phyloP scores from a whole-genome alignment of 2,113 vertebrate species.

The Caranx melampygus region DNA sequence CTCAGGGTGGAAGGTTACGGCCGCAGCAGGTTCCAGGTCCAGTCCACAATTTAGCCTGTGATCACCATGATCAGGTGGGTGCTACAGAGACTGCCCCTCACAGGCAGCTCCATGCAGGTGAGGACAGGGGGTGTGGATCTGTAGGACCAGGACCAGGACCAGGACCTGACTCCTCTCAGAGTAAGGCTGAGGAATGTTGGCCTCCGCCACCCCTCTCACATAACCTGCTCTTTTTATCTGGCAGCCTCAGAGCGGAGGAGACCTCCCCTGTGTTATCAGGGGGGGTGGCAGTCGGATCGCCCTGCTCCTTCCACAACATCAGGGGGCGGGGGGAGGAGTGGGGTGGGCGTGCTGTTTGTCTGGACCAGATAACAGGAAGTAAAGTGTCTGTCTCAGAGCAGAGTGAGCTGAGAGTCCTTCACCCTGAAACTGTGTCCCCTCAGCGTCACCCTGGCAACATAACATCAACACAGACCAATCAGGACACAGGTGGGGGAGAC shows the following conservation, averaged over 20 bases:
- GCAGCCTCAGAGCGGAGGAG: constrained; percentile 15
- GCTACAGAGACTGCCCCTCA: neutral
- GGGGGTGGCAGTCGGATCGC: constrained; percentile 2
- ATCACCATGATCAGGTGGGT: constrained; percentile 17
- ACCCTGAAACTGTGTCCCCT: neutral
- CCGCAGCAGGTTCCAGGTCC: constrained; percentile 7
- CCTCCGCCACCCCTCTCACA: constrained; percentile 1
- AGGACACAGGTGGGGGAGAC: constrained; percentile 9
- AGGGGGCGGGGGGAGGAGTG: constrained; percentile 19
- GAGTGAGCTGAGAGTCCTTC: neutral
- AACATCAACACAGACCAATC: neutral
- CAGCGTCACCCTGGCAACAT: constrained; percentile 10
- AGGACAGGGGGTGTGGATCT: neutral
- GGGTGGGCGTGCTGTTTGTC: constrained; percentile 11
- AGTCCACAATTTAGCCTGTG: constrained; percentile 17
- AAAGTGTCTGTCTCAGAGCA: neutral
- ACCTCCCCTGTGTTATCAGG: constrained; percentile 26
- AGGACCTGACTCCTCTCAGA: constrained; percentile 9
- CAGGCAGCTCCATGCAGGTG: neutral
- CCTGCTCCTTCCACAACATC: constrained; percentile 3
- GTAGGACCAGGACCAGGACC: constrained; percentile 6
- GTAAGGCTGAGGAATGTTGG: constrained; percentile 25
- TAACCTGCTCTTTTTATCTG: constrained; percentile 32
- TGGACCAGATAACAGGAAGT: constrained; percentile 30
- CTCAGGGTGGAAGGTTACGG: neutral